Conservation (phyloP, 2,888 invertebrate species). For the Epirrhoe tristata region DNA sequence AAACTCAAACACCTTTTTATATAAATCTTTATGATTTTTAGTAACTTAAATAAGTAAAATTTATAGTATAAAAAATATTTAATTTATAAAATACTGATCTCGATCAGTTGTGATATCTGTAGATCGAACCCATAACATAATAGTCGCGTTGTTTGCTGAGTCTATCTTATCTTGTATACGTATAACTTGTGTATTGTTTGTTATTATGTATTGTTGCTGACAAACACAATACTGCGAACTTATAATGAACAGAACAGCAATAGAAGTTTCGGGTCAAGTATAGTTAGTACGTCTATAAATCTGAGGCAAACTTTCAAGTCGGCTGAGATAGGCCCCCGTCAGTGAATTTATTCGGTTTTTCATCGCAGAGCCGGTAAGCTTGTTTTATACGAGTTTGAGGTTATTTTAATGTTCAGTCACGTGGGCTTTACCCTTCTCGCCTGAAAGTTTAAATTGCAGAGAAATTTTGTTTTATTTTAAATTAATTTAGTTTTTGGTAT, state of each 20-base stretch:
- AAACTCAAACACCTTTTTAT: neutral
- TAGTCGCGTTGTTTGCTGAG: neutral
- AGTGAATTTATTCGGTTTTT: constrained; percentile 46
- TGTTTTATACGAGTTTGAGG: constrained; percentile 41
- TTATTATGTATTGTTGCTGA: neutral
- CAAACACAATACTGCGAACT: constrained; percentile 11
- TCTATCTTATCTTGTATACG: neutral
- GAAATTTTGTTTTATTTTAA: neutral
- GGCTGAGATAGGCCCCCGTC: constrained; percentile 48
- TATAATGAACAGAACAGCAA: constrained; percentile 35
- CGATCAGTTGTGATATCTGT: too few species aligned
- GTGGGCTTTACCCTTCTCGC: constrained; percentile 22
- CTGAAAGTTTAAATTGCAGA: constrained; percentile 5
- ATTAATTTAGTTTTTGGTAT: neutral
- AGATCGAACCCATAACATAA: too few species aligned
- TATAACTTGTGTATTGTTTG: neutral
- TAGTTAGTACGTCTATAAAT: constrained; percentile 57
- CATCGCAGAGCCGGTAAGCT: constrained; percentile 49
- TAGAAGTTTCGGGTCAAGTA: constrained; percentile 58
- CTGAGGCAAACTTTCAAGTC: constrained; percentile 51
- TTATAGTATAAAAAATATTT: too few species aligned
- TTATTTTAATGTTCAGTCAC: constrained; percentile 36
- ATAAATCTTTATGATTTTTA: too few species aligned
- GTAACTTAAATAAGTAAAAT: too few species aligned
- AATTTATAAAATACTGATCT: too few species aligned